Percentiles rank a stretch among this genome's conserved stretches.
Evolutionary conservation across 2,797 vertebrate species (phyloP).

Genomic region (Gallirallus australis): DNA sequence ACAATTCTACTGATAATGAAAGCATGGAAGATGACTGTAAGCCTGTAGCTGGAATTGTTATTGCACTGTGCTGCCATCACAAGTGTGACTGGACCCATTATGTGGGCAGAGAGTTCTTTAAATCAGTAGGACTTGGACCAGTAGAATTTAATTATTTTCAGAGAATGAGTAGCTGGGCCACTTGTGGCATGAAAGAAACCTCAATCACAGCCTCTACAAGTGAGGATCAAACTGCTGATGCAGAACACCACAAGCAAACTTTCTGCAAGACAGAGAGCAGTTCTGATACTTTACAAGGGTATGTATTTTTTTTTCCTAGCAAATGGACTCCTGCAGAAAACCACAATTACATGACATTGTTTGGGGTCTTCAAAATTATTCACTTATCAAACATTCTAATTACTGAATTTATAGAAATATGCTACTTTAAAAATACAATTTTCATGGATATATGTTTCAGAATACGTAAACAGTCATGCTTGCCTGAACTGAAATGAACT

Average conservation of each 20-base stretch:
- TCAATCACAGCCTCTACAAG: neutral
- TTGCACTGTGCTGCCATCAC: slow-evolving; percentile 97
- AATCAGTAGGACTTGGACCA: slow-evolving; percentile 84
- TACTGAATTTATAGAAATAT: neutral
- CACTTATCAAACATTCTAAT: neutral
- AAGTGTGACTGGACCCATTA: slow-evolving; percentile 96
- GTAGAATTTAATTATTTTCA: slow-evolving; percentile 90
- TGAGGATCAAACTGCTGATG: slow-evolving; percentile 5
- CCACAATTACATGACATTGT: neutral
- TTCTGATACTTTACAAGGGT: slow-evolving; percentile 79
- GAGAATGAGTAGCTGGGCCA: slow-evolving; percentile 98
- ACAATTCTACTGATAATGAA: neutral
- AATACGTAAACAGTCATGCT: neutral
- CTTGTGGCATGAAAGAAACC: slow-evolving; percentile 85
- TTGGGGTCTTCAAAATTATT: neutral
- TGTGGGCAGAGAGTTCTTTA: slow-evolving; percentile 92
- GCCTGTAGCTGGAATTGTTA: slow-evolving; percentile 85
- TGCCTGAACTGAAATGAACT: neutral
- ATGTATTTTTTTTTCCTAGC: neutral
- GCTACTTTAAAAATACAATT: neutral
- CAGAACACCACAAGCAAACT: slow-evolving; percentile 78
- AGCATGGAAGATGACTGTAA: neutral
- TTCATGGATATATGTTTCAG: neutral
- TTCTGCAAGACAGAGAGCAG: slow-evolving; percentile 23
- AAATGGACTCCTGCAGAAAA: neutral